Evolutionary conservation across 2,113 vertebrate species (phyloP).

Genomic region (Cyprinodon brontotheroides): DNA sequence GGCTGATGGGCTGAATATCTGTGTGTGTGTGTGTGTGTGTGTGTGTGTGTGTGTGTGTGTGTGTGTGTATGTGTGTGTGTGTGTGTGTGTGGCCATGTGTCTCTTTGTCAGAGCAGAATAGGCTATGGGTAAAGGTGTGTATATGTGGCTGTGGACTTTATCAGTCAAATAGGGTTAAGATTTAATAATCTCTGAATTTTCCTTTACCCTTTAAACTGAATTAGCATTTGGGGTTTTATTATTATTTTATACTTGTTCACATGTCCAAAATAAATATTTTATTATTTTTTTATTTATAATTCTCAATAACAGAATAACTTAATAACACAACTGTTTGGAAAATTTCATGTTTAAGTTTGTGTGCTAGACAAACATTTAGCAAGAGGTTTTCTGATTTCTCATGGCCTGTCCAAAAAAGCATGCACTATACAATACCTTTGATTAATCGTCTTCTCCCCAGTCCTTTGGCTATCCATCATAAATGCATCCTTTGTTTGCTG

Average conservation of each 20-base stretch:
- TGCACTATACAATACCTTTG: not conserved
- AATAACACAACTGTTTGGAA: not conserved
- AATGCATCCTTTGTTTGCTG: not conserved
- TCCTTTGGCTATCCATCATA: constrained; percentile 10
- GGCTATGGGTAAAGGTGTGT: too few relatives aligned
- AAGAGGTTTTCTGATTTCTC: not conserved
- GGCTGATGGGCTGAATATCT: too few relatives aligned
- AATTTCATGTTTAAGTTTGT: not conserved
- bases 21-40: too few relatives aligned
- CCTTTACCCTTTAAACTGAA: too few relatives aligned
- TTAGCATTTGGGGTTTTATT: too few relatives aligned
- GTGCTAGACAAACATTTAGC: too few relatives aligned
- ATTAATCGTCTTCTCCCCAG: not conserved
- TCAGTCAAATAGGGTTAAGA: not conserved
- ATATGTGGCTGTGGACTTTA: not conserved
- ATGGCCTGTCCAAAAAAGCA: constrained; percentile 5
- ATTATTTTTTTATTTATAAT: not conserved
- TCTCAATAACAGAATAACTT: not conserved
- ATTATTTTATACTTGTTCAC: not conserved
- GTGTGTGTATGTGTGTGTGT: too few relatives aligned
- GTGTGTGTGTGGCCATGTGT: too few relatives aligned
- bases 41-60: too few relatives aligned
- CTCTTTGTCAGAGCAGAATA: too few relatives aligned
- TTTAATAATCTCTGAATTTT: too few relatives aligned
- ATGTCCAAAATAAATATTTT: not conserved